Conservation (phyloP, 2,888 invertebrate genomes). For the Tetramorium bicarinatum region DNA sequence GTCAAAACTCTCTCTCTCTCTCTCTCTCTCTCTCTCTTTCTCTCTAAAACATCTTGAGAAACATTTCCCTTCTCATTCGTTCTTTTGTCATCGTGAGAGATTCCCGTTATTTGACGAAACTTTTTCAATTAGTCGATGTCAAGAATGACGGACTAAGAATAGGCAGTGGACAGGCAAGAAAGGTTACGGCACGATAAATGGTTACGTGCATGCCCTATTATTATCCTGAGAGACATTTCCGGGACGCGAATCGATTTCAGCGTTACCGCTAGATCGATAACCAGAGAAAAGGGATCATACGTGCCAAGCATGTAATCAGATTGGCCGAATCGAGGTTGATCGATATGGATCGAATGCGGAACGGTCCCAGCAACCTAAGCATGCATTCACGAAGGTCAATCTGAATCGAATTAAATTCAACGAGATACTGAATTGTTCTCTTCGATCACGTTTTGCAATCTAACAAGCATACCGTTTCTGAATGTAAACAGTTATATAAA, state of each 20-base stretch:
- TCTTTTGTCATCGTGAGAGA: not conserved
- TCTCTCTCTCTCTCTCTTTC: not conserved
- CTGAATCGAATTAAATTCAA: slow-evolving; percentile 22
- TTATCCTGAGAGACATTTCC: slow-evolving; percentile 61
- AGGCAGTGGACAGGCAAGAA: slow-evolving; percentile 38
- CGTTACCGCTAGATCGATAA: slow-evolving; percentile 72
- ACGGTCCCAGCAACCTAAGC: slow-evolving; percentile 23
- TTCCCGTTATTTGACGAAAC: slow-evolving; percentile 36
- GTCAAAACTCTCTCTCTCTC: not conserved
- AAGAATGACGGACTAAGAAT: slow-evolving; percentile 43
- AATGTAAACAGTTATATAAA: not conserved
- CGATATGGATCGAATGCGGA: slow-evolving; percentile 70
- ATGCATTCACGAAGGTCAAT: slow-evolving; percentile 41
- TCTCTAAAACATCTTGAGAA: slow-evolving; percentile 3
- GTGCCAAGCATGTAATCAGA: slow-evolving; percentile 61
- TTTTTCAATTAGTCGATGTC: slow-evolving; percentile 70
- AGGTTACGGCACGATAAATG: slow-evolving; percentile 25
- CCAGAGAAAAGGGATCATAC: slow-evolving; percentile 49
- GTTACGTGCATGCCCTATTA: slow-evolving; percentile 62
- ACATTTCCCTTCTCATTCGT: slow-evolving; percentile 23
- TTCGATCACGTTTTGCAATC: slow-evolving; percentile 19
- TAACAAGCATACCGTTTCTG: not conserved
- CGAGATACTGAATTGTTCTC: not conserved
- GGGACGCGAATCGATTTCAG: slow-evolving; percentile 66
- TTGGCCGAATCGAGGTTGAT: slow-evolving; percentile 62